Base-by-base conservation (phyloP, 2,888 invertebrate species). In the Candidula unifasciata region DNA sequence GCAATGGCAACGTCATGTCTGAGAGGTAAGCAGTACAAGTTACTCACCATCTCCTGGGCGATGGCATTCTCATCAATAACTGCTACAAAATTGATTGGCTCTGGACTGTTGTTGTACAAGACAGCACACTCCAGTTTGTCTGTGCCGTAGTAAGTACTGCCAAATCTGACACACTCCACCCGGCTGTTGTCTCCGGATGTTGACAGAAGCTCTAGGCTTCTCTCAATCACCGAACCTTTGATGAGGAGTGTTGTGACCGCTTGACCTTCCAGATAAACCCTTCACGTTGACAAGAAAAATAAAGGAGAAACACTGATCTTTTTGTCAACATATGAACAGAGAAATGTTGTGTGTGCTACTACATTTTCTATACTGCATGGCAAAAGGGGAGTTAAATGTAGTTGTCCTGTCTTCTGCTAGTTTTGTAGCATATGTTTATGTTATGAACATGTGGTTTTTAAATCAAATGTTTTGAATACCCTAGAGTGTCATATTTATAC, bases 61-160 rank as follows among this genome's bases (percentile, higher is more conserved):
- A 91, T 87, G 27, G 93, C 93, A 88, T 93, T 91, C 85, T 94
- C 93, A 87, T 93, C 91, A 21, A 94, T 87, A n/a, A 94, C 91
- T 77, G 93, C 91, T 18, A 93, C 93, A 91, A 93, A 94, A 86
- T 91, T 92, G 83, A 93, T 89, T 24, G 92, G 89, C 86, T 93
- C 93, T 44, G 93, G 93, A 2, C 93, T 91, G 86, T 93, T 93
- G 88, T 94, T 94, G 85, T 87, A 93, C 52, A 94, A 87, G 10
- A 93, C 81, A 24, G 93, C 93, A 83, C 90, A 89, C 83, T 93
- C 91, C 35, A 93, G 93, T 66, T 88, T 88, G 88, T 94, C 93
- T 6, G 93, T 93, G 52, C 93, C 93, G 85, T 94, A 94, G 88
- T 93, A 94, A 0, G 93, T 91, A 57, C 91, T 88, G 6, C 93